A percentile compares a stretch with the other conserved stretches of the same genome.
These are phyloP conservation scores for Gorsachius goisagi DNA, from an alignment of 2,113 vertebrate species.

Conservation along the genomic window DNA sequence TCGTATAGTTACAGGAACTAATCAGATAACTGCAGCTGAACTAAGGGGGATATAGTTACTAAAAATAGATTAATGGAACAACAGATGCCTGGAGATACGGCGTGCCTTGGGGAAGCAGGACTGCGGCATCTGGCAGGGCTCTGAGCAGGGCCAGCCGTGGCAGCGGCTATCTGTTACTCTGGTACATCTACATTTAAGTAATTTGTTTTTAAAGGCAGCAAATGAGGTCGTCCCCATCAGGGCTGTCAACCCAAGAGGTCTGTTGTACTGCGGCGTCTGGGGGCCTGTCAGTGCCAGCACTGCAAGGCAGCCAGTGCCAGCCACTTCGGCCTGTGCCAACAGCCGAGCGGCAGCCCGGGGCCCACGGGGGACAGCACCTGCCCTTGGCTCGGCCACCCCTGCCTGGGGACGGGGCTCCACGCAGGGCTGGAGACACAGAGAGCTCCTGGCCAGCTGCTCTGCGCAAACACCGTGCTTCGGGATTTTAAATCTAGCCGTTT, in stretches of 20 bases:
- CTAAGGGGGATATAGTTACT: slow-evolving; percentile 19
- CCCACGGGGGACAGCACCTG: fast-evolving
- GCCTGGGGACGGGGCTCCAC: neutral
- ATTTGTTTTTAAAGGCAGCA: neutral
- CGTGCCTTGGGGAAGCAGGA: neutral
- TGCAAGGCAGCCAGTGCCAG: neutral
- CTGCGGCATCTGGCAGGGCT: neutral
- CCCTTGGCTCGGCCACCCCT: neutral
- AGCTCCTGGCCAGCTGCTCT: neutral
- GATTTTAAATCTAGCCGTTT: neutral
- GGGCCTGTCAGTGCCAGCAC: neutral
- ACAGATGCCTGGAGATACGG: neutral
- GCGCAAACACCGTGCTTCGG: neutral
- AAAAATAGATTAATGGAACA: slow-evolving; percentile 55
- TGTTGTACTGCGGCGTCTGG: fast-evolving
- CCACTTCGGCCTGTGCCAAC: neutral
- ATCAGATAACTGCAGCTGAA: slow-evolving; percentile 55
- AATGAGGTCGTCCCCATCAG: neutral
- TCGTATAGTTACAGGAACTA: slow-evolving; percentile 35
- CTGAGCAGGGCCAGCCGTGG: neutral
- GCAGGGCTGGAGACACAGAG: neutral
- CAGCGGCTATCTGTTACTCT: neutral
- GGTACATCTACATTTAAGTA: neutral
- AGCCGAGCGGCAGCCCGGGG: neutral
- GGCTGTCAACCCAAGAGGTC: neutral